Evolutionary conservation across 2,797 vertebrate species (phyloP), one percentile per base, ranked within the genome.

Genomic region (Gouania willdenowi): DNA sequence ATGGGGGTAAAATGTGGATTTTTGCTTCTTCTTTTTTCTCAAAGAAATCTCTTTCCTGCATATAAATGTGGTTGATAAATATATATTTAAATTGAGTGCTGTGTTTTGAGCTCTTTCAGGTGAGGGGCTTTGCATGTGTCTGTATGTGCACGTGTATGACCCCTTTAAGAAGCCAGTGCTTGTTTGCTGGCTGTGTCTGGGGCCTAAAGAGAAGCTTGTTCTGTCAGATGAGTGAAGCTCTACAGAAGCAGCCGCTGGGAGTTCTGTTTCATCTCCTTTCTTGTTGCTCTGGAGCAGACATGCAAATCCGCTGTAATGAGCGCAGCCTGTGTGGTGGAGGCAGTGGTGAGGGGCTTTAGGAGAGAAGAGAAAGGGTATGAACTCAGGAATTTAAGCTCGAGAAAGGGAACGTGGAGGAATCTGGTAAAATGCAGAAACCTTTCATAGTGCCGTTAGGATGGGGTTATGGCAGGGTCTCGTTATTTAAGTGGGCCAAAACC

Each of bases 301-400:
- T 87, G 82, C 84, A 88, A 87, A 89, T 88, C 81, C 50, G 61
- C 76, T 67, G 68, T 87, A 87, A 87, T 82, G 84, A 88, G 82
- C 39, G 60, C 76, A 79, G 74, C 48, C 71, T 65, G 73, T 75
- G 76, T 72, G 55, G 36, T 77, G 72, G 49, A 39, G 27, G 41
- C 51, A 13, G 39, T 21, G 5, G 30, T n/a, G 31, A 35, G 9
- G 23, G 37, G 7, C 19, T 4, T n/a, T 20, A 24, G 22, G 7
- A 11, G 18, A 29, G 2, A 7, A n/a, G 26, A 21, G 12, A 22
- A 14, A 7, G 52, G 70, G 59, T 67, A 33, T 61, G 68, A 62
- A 60, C 59, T 70, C 43, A 56, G 59, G 70, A 78, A 81, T 86
- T 74, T 77, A 66, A 80, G 80, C 71, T 60, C 42, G 43, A 63